Evolutionary conservation across 2,888 invertebrate genomes (phyloP), one percentile per base, ranked within the genome.

Genomic region (Exephanes ischioxanthus): DNA sequence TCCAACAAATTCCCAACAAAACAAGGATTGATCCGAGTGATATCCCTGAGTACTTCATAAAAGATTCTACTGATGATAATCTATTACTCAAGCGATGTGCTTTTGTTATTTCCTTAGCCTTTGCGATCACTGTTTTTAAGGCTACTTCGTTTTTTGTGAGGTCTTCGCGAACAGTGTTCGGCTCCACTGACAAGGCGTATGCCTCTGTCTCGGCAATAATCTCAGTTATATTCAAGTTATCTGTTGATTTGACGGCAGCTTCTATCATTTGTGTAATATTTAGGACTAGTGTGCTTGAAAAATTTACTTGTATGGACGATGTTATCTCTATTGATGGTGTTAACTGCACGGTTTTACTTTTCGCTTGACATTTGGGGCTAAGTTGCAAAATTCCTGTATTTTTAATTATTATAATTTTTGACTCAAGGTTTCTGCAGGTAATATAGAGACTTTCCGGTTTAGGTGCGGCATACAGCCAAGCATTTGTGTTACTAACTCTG

Each of bases 381-480:
- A 51, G 14, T 51, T 51, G 51, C 14, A 51, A 5, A 5, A 51
- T 51, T n/a, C 51, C 51, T 14, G 51, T 16, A 2, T 51, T 51
- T 0, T 5, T 0, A n/a, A 51, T 51, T n/a, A 14, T 51, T 51
- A 0, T 51, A n/a, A 51, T n/a, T 5, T n/a, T 5, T 51, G 51
- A 51, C 0, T 51, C 51, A 5, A 5, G 51, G 16, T n/a, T 51
- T 4, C n/a, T 5, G 51, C 51, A n/a, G 16, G 55, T 9, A 51
- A 72, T 67, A 5, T 80, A 72, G 2, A 66, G 5, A 0, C 22
- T 66, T 41, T 81, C 81, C 0, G 33, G 6, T 41, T 63, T 45
- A 11, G 37, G 75, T 55, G 81, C 67, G 26, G 81, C 68, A 58
- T 37, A 75, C 14, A 75, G 55, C 67, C 81, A 75, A 55, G 67